Evolutionary conservation across 2,888 invertebrate species (phyloP), one percentile per base, ranked within the genome.

Genomic region (Diarsia rubi): DNA sequence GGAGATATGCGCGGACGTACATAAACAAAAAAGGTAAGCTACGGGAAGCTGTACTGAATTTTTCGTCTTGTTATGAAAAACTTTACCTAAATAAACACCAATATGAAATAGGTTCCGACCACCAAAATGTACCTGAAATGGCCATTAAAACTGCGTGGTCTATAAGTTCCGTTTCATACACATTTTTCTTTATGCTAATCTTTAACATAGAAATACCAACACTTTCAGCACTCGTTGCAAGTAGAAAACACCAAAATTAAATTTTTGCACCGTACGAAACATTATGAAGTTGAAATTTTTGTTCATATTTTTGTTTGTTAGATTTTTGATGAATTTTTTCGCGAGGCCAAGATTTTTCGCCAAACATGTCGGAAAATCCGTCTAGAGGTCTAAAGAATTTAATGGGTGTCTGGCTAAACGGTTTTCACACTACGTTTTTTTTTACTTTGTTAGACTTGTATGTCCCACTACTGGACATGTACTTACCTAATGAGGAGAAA

Each of bases 191-290:
- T 62, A 65, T 52, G 19, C 12, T 57, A 27, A 54, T 21, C 37
- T 11, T 69, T 59, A 64, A 76, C 57, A 31, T 45, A 47, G 45
- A 47, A 82, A 63, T 62, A 37, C 57, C 27, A 81, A 76, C 64
- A 65, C 47, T 57, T 52, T 11, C n/a, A n/a, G 16, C 21, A 24
- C 21, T 75, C 44, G 24, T 65, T 60, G 60, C 24, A 65, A 59
- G 16, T 44, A 31, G 24, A 65, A 31, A 60, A 60, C 24, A 66
- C 21, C 24, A 2, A 66, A 24, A 66, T 52, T 42, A 27, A 31
- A 5, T 14, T n/a, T 45, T 52, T 52, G 16, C 16, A 45, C 74
- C 49, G 59, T n/a, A 45, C 19, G 27, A 37, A n/a, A 67, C 27
- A 62, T 67, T 67, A 45, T 45, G 52, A 45, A 75, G 52, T 67